Evolutionary conservation across 1,140 invertebrate species (phyloP).

Genomic region (Heliconius nattereri): DNA sequence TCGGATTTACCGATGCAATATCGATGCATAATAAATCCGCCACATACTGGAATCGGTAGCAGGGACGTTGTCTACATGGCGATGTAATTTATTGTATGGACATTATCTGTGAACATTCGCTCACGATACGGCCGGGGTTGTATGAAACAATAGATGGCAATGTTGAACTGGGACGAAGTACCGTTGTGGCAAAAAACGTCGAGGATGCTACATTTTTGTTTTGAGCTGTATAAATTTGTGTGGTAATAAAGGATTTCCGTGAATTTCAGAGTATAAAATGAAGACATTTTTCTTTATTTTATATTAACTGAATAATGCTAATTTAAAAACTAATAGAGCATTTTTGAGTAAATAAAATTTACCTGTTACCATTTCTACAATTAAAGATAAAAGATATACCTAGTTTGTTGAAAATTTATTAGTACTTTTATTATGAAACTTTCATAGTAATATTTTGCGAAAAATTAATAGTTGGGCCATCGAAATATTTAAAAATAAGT

Average conservation of each 20-base stretch:
- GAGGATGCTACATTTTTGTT: neutral
- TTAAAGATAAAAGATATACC: too few species aligned
- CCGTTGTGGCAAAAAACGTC: constrained; percentile 54
- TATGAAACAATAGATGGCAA: constrained; percentile 55
- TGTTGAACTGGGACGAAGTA: constrained; percentile 50
- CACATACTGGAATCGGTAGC: constrained; percentile 64
- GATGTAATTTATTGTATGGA: constrained; percentile 59
- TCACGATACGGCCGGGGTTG: constrained; percentile 46
- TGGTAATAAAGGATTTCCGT: neutral
- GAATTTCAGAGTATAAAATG: too few species aligned
- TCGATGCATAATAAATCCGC: constrained; percentile 57
- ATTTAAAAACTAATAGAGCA: too few species aligned
- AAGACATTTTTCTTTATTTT: too few species aligned
- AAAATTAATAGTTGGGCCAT: too few species aligned
- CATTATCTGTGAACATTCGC: constrained; percentile 56
- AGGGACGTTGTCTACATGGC: constrained; percentile 59
- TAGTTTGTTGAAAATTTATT: neutral
- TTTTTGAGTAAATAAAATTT: too few species aligned
- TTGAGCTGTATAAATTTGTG: neutral
- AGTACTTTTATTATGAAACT: neutral
- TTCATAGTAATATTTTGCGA: too few species aligned
- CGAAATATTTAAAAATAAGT: too few species aligned
- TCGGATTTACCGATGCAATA: constrained; percentile 51
- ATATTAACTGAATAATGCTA: neutral
- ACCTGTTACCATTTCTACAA: too few species aligned